phyloP scores from a whole-genome alignment of 2,113 vertebrate genomes.

The Colinus virginianus region DNA sequence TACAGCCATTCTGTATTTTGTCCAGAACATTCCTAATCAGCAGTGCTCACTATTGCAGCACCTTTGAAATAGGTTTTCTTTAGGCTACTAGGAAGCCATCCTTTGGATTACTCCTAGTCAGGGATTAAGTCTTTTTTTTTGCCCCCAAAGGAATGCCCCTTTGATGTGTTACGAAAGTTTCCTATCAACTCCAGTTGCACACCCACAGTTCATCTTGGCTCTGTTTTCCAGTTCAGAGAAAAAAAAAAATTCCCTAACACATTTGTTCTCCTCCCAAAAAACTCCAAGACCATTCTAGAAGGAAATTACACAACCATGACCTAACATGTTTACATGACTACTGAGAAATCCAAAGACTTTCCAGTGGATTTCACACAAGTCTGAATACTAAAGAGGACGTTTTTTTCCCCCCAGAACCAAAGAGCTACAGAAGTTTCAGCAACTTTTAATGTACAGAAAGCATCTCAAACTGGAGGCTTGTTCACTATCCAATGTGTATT shows the following conservation, averaged over 20 bases:
- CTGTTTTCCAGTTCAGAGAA: not conserved
- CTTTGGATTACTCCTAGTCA: not conserved
- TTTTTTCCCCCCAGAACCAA: not conserved
- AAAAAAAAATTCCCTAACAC: not conserved
- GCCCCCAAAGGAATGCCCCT: not conserved
- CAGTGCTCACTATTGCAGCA: not conserved
- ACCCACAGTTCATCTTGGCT: not conserved
- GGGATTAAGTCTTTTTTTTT: not conserved
- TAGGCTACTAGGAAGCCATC: not conserved
- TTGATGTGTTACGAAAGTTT: not conserved
- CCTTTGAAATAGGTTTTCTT: not conserved
- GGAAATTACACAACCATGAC: not conserved
- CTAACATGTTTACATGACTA: not conserved
- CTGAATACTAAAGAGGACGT: not conserved
- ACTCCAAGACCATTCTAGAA: not conserved
- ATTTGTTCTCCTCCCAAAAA: not conserved
- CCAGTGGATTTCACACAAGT: not conserved
- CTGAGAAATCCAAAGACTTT: not conserved
- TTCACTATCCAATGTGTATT: not conserved
- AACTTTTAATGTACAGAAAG: not conserved
- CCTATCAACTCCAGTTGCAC: not conserved
- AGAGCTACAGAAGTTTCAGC: not conserved
- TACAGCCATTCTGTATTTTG: slow-evolving; percentile 14
- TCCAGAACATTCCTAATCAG: slow-evolving; percentile 9
- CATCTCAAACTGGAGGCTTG: not conserved